phyloP scores from a whole-genome alignment of 1,140 invertebrate species.

The Cotesia vestalis region DNA sequence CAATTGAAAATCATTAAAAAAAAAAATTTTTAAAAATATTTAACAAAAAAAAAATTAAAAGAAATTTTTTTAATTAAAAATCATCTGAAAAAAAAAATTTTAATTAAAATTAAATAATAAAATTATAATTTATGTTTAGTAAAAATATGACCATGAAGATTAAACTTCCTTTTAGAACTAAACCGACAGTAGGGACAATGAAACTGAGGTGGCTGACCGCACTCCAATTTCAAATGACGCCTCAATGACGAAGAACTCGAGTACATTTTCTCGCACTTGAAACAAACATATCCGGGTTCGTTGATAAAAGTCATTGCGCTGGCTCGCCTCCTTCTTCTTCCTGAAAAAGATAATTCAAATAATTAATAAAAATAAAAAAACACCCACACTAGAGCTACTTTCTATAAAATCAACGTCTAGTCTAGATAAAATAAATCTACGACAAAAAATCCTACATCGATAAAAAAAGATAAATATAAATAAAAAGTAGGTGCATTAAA shows the following conservation, averaged over 20 bases:
- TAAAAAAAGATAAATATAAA: too few species aligned
- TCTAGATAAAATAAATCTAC: too few species aligned
- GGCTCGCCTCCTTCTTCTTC: not conserved
- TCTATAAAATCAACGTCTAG: too few species aligned
- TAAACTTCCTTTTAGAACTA: constrained; percentile 66
- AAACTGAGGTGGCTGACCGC: constrained; percentile 74
- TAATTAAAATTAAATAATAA: too few species aligned
- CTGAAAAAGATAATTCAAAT: constrained; percentile 5
- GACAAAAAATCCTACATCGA: too few species aligned
- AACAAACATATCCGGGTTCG: constrained; percentile 43
- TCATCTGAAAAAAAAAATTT: not conserved
- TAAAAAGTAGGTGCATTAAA: too few species aligned
- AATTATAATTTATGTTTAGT: constrained; percentile 33
- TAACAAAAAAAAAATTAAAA: too few species aligned
- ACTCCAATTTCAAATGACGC: constrained; percentile 74
- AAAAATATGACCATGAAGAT: constrained; percentile 55
- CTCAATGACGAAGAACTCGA: constrained; percentile 56
- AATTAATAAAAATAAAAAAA: constrained; percentile 35
- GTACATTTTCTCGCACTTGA: constrained; percentile 52
- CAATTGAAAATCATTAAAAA: too few species aligned
- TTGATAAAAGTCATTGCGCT: not conserved
- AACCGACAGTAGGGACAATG: constrained; percentile 71
- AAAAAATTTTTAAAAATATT: too few species aligned
- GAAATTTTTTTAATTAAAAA: too few species aligned
- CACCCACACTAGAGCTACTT: too few species aligned